A percentile compares a stretch with the other conserved stretches of the same genome.
These are phyloP conservation scores for Chaetodon auriga DNA, from an alignment of 2,113 vertebrate genomes.

Conservation along the genomic window DNA sequence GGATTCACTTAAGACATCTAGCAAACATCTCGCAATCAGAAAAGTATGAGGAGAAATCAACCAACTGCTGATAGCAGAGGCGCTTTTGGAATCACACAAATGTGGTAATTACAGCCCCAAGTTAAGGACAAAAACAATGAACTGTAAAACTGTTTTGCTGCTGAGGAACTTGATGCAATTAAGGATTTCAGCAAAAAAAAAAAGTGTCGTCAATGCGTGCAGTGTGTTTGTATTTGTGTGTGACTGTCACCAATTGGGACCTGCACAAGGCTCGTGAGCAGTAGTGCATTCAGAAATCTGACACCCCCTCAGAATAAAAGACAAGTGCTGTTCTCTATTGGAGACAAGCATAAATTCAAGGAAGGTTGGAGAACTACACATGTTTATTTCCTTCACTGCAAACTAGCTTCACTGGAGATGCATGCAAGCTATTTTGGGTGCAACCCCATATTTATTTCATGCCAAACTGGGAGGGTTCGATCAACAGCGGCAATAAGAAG, in stretches of 20 bases:
- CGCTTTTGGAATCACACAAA: slow-evolving; percentile 16
- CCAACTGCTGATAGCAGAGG: background rate
- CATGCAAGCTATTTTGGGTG: slow-evolving; percentile 20
- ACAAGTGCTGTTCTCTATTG: slow-evolving; percentile 50
- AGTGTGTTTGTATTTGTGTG: slow-evolving; percentile 51
- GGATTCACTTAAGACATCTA: slow-evolving; percentile 16
- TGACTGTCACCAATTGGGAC: slow-evolving; percentile 57
- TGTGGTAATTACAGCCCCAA: background rate
- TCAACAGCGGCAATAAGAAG: slow-evolving; percentile 14
- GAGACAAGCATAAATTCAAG: slow-evolving; percentile 36
- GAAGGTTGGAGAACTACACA: slow-evolving; percentile 24
- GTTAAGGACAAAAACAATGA: slow-evolving; percentile 20
- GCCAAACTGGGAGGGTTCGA: slow-evolving; percentile 11
- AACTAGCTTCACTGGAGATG: slow-evolving; percentile 33
- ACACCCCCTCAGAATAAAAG: slow-evolving; percentile 60
- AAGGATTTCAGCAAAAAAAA: slow-evolving; percentile 1
- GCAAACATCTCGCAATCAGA: slow-evolving; percentile 41
- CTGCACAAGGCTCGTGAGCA: slow-evolving; percentile 47
- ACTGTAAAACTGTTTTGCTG: background rate
- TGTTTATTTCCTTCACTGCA: slow-evolving; percentile 45
- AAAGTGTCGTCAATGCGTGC: slow-evolving; percentile 2
- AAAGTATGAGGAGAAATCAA: slow-evolving; percentile 30
- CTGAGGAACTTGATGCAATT: slow-evolving; percentile 16
- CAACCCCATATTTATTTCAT: slow-evolving; percentile 9
- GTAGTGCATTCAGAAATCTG: slow-evolving; percentile 64